These are phyloP conservation scores for Elachura formosa DNA, from an alignment of 2,113 vertebrate genomes.

Conservation along the genomic window DNA sequence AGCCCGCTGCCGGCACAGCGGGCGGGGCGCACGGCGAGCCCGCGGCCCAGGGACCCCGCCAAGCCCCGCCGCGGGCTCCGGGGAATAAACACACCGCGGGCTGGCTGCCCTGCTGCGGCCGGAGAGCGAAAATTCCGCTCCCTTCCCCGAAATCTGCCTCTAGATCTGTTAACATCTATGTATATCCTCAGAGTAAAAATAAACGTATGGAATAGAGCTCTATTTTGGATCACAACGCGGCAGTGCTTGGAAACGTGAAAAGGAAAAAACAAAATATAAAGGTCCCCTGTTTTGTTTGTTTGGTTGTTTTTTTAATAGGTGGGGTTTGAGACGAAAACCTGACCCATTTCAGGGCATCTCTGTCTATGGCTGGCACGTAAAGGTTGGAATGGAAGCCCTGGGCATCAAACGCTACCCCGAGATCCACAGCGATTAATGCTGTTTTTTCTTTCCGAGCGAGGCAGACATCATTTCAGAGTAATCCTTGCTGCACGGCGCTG, in stretches of 20 bases:
- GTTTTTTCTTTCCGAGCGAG: not conserved
- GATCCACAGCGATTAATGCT: not conserved
- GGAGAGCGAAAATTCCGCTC: not conserved
- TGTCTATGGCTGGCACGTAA: fast-evolving
- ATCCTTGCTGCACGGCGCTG: not conserved
- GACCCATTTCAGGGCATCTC: not conserved
- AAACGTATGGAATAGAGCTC: not conserved
- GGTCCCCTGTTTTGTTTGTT: fast-evolving
- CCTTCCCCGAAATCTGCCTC: not conserved
- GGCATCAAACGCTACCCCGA: not conserved
- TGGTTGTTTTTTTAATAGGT: not conserved
- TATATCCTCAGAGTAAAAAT: not conserved
- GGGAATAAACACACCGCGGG: not conserved
- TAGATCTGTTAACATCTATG: not conserved
- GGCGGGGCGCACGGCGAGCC: not conserved
- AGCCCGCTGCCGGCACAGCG: not conserved
- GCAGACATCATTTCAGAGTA: not conserved
- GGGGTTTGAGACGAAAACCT: not conserved
- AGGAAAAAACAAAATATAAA: not conserved
- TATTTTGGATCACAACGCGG: not conserved
- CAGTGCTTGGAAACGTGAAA: not conserved
- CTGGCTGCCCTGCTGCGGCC: not conserved
- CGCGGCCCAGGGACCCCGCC: too few species aligned
- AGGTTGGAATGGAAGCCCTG: not conserved
- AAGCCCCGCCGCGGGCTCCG: not conserved